Evolutionary conservation across 2,113 vertebrate genomes (phyloP), one percentile per base, ranked within the genome.

Genomic region (Clarias batrachus): DNA sequence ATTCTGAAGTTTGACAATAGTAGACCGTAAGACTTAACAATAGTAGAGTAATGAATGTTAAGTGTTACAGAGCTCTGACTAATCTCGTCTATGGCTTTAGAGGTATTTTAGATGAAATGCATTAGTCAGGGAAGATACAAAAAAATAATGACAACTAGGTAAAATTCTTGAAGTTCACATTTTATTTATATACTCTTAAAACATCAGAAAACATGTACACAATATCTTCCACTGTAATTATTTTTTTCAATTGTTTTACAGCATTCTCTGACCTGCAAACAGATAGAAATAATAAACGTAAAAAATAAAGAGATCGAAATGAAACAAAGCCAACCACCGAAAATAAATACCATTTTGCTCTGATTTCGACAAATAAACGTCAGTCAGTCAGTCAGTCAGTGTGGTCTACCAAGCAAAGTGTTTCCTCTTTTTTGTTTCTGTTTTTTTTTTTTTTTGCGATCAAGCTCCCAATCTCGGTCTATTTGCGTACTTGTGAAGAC

Each of bases 191-290:
- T 94, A 93, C 85, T 91, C 89, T 95, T 93, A 89, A 94, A 95
- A 95, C 94, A 95, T 93, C 88, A 95, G 94, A 92, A 93, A 93
- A 90, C 93, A 94, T 94, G 94, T 93, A 94, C 93, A 96, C 92
- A 94, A 91, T 91, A 90, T 92, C 84, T 91, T 91, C 88, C 89
- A 88, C 87, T 90, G 88, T 90, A 78, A 89, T 70, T 89, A 90
- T 88, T 77, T 73, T 91, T 92, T 90, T 89, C 82, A 90, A 89
- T 87, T 74, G 86, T 88, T 91, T 93, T 91, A 92, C 94, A 95
- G 93, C 92, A 93, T 95, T 98, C 97, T 98, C 97, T 98, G 96
- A 97, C 97, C 97, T 98, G 97, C 97, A 99, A 99, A 98, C 97
- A 98, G 97, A 98, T 96, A 96, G 94, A 94, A 95, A 63, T 95